These are phyloP conservation scores for Popillia japonica DNA, from an alignment of 1,140 invertebrate species.

Conservation along the genomic window DNA sequence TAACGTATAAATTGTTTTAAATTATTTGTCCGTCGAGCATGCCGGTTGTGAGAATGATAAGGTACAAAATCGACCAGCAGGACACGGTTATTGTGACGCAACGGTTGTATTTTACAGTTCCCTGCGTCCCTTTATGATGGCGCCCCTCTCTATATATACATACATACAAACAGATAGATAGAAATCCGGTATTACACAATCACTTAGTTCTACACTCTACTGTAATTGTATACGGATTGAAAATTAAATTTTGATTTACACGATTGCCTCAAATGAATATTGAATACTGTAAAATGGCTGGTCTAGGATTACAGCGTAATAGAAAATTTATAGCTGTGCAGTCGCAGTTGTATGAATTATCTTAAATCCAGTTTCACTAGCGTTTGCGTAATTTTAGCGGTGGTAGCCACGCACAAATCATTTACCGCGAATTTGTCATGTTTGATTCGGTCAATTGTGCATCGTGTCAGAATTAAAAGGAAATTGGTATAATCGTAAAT, in stretches of 20 bases:
- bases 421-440: no score
- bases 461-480: no score
- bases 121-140: conserved; percentile 12
- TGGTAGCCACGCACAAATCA: conserved; percentile 9
- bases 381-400: conserved; percentile 20
- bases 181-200: neutral
- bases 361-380: conserved; percentile 14
- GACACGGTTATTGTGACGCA: conserved; percentile 23
- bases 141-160: no score
- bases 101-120: conserved; percentile 31
- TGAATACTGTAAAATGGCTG: conserved; percentile 37
- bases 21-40: conserved; percentile 11
- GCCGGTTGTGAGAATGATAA: conserved; percentile 1
- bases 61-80: conserved; percentile 24
- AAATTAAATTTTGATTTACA: conserved; percentile 50
- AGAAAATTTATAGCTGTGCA: conserved; percentile 34
- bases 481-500: no score
- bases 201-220: conserved; percentile 15
- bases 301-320: conserved; percentile 13
- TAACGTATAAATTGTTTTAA: conserved; percentile 16
- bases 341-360: conserved; percentile 36
- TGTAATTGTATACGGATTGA: conserved; percentile 46
- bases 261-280: conserved; percentile 46
- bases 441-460: no score
- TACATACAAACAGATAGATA: no score